Evolutionary conservation across 2,113 vertebrate genomes (phyloP), one percentile per base, ranked within the genome.

Genomic region (Oophaga pumilio): DNA sequence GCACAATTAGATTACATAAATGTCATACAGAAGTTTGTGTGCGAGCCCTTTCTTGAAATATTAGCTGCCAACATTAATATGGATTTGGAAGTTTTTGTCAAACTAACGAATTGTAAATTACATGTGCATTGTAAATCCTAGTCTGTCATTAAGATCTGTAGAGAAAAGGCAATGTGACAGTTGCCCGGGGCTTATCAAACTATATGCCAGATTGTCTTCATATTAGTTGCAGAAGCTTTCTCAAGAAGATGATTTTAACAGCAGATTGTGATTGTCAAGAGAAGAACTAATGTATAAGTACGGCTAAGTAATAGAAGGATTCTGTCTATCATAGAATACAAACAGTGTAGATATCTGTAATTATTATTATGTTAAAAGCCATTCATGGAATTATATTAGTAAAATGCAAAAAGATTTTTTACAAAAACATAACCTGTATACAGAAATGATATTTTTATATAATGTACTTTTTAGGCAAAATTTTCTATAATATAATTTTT

Each of bases 141-240:
- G 43, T 28, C 66, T 66, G 60, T 64, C 80, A 50, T 82, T 64
- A 56, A 60, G 59, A 82, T 82, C 79, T 82, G 33, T 17, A n/a
- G 80, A 12, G 60, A 66, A 33, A 82, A 82, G 80, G 50, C 60
- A 82, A 59, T 28, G 60, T 66, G 80, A 66, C 80, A 82, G 80
- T 82, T 82, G 80, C 80, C 59, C 43, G 60, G 60, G 80, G 80
- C 60, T 22, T 33, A 82, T 82, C 60, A 82, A 82, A 82, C 80
- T 82, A 50, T 52, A n/a, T 82, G 59, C 80, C 80, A 82, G 80
- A 82, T 82, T 64, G 78, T 11, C 52, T 82, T 82, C 59, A 59
- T 52, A 82, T 66, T 66, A 66, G 26, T 66, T 66, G 12, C 18
- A 82, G 60, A 82, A 82, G 80, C 79, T 82, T 64, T 82, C 50